These are phyloP conservation scores for Adelognathus sp. DNA, from an alignment of 2,888 invertebrate genomes.

Conservation along the genomic window DNA sequence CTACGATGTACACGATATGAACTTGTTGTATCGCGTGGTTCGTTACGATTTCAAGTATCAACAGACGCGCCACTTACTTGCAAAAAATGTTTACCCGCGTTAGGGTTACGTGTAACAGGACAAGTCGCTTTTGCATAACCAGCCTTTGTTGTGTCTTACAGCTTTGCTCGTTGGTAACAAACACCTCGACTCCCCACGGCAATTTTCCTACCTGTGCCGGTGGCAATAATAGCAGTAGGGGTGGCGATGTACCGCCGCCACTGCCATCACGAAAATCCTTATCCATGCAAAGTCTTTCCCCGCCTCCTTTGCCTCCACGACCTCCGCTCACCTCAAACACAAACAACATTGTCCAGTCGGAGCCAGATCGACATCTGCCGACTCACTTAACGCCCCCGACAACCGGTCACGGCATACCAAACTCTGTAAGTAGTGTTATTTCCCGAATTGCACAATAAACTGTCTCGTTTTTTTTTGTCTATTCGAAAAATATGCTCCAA, in stretches of 20 bases:
- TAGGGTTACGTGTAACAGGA: conserved; percentile 10
- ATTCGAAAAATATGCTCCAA: background rate
- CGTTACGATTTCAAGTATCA: background rate
- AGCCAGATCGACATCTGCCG: conserved; percentile 79
- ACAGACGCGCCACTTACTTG: too few species aligned
- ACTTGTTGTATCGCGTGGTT: background rate
- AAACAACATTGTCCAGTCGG: conserved; percentile 77
- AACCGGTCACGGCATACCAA: conserved; percentile 80
- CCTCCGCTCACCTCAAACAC: conserved; percentile 81
- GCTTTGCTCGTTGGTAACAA: conserved; percentile 81
- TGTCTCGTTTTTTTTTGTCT: conserved; percentile 27
- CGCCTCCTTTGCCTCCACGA: conserved; percentile 85
- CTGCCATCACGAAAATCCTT: conserved; percentile 80
- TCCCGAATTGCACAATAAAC: conserved; percentile 49
- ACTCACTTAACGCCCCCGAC: conserved; percentile 80
- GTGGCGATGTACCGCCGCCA: conserved; percentile 80
- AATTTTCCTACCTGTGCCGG: conserved; percentile 75
- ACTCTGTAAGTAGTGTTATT: conserved; percentile 81
- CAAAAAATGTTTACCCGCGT: background rate
- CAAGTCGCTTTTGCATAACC: conserved; percentile 71
- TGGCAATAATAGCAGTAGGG: conserved; percentile 71
- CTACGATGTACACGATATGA: background rate
- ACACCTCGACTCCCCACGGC: conserved; percentile 77
- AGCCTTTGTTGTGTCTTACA: conserved; percentile 81
- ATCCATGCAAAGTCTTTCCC: conserved; percentile 80